These are phyloP conservation scores for Boloria euphrosyne DNA, from an alignment of 2,888 invertebrate species.

Conservation along the genomic window DNA sequence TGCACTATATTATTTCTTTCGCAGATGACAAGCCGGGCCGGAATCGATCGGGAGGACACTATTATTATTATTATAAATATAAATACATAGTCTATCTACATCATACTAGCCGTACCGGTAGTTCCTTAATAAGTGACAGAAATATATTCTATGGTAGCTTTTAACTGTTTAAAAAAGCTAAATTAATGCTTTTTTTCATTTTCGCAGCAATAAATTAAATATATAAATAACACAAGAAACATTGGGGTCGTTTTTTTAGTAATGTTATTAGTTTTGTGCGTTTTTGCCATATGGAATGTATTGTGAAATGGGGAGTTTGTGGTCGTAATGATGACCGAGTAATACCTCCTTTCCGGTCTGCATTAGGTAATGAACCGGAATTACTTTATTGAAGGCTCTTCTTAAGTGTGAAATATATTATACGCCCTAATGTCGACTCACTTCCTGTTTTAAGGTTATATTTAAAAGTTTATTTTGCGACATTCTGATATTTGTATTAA, in stretches of 20 bases:
- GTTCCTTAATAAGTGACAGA: too few relatives aligned
- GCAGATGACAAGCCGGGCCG: too few relatives aligned
- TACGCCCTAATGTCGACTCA: conserved; percentile 53
- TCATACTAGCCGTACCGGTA: too few relatives aligned
- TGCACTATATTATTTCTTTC: too few relatives aligned
- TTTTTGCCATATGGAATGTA: conserved; percentile 64
- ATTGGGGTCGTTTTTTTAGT: neutral
- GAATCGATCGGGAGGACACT: too few relatives aligned
- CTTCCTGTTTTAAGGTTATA: conserved; percentile 47
- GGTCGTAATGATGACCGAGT: conserved; percentile 77
- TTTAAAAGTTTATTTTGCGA: conserved; percentile 5
- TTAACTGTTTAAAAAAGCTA: too few relatives aligned
- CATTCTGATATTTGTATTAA: neutral
- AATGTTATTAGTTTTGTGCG: conserved; percentile 21
- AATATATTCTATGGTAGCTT: too few relatives aligned
- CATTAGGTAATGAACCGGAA: conserved; percentile 78
- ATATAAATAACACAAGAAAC: neutral
- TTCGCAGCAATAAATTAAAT: too few relatives aligned
- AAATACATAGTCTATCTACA: too few relatives aligned
- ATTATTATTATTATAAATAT: too few relatives aligned
- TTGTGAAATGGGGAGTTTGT: conserved; percentile 71
- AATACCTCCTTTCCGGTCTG: conserved; percentile 73
- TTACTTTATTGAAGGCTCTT: conserved; percentile 73
- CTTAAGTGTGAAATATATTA: conserved; percentile 67
- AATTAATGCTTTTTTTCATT: too few relatives aligned